Percentiles rank a stretch among this genome's conserved stretches.
These are phyloP conservation scores for Ariolimax columbianus DNA, from an alignment of 2,888 invertebrate genomes.

Conservation along the genomic window DNA sequence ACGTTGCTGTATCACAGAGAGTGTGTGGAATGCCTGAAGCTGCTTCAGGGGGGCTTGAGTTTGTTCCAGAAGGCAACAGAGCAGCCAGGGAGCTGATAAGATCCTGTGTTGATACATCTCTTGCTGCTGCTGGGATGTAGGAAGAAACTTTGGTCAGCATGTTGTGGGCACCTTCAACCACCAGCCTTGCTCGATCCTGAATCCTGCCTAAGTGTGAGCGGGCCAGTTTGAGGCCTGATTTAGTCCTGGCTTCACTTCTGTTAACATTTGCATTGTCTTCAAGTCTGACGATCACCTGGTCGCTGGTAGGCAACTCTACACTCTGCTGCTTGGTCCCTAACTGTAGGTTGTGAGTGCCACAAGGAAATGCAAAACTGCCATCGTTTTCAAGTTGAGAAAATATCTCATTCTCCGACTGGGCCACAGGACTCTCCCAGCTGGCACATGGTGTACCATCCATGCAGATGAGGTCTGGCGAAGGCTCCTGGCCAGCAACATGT, in stretches of 20 bases:
- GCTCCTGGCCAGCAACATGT: not conserved
- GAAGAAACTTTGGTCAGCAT: slow-evolving; percentile 42
- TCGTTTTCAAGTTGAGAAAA: slow-evolving; percentile 30
- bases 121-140: slow-evolving; percentile 36
- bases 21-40: not conserved
- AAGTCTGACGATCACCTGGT: not conserved
- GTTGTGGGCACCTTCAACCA: slow-evolving; percentile 39
- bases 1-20: not conserved
- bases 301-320: not conserved
- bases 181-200: slow-evolving; percentile 26
- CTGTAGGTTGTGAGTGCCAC: not conserved
- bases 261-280: slow-evolving; percentile 18
- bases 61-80: not conserved
- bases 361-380: slow-evolving; percentile 46
- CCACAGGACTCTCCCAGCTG: not conserved
- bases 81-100: not conserved
- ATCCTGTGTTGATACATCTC: not conserved
- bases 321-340: not conserved
- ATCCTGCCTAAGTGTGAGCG: not conserved
- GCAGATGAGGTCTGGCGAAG: not conserved
- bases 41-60: not conserved
- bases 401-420: slow-evolving; percentile 36
- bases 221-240: not conserved
- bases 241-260: not conserved
- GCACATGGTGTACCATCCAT: not conserved